Base-by-base conservation (phyloP, 2,797 vertebrate genomes). In the Cynodonichthys magdalenae region DNA sequence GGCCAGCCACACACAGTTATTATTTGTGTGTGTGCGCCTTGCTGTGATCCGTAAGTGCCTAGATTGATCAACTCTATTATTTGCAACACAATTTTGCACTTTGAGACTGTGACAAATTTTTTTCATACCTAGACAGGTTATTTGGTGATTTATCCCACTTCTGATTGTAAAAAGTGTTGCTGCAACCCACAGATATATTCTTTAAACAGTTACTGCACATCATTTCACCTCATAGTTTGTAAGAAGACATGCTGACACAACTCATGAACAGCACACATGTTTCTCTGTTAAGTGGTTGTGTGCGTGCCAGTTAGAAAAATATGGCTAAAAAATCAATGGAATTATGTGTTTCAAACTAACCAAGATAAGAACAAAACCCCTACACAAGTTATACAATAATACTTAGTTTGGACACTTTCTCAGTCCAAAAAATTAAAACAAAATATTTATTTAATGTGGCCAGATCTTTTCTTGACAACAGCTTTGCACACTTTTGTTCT, bases 191-290 rank as follows among this genome's bases (percentile, higher is more conserved):
- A 47, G 19, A 48, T 56, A 27, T 27, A 15, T 2, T 46, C 42
- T 10, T 10, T 2, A 48, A 59, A 47, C 24, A 18, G 11, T 29
- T 27, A 42, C 20, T 29, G 29, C n/a, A 15, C 12, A n/a, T 28
- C 47, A 41, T 61, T 50, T 51, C 48, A 51, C n/a, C 48, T 61
- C 59, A 61, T 41, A 51, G 59, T 51, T 51, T 61, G 59, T 51
- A 44, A 28, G 36, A 24, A 39, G 47, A 39, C 58, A 50, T 39
- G 18, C 34, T 42, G 47, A 41, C 58, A 39, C 58, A 28, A 51
- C 59, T 44, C 48, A 61, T 50, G 14, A 29, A 9, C 36, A 29
- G 39, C 58, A 50, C 20, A 17, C 46, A 15, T 47, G 19, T 55
- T 55, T 49, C 20, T 41, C 36, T 50, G 47, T 60, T 34, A 41